These are phyloP conservation scores for Melopsittacus undulatus DNA, from an alignment of 2,797 vertebrate species.

Conservation along the genomic window DNA sequence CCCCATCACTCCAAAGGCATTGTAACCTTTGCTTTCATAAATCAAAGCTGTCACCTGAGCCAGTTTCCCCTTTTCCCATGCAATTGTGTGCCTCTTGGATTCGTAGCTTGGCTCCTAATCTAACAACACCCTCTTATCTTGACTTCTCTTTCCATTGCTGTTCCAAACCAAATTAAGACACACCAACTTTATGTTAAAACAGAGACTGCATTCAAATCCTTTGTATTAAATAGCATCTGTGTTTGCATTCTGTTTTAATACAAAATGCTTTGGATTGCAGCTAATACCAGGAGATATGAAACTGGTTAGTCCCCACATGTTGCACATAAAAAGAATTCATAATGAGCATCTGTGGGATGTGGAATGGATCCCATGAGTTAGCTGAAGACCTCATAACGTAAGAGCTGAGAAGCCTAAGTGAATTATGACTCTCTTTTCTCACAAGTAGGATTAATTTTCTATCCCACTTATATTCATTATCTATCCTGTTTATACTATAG, in stretches of 20 bases:
- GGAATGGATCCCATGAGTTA: constrained; percentile 76
- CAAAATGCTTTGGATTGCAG: constrained; percentile 81
- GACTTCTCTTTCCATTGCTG: constrained; percentile 50
- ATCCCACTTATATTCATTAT: constrained; percentile 72
- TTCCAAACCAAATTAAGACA: constrained; percentile 66
- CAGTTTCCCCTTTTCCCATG: background rate
- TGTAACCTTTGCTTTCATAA: background rate
- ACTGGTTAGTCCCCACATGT: constrained; percentile 82
- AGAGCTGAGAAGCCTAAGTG: constrained; percentile 76
- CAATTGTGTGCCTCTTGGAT: background rate
- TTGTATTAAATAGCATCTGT: constrained; percentile 79
- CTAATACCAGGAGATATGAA: constrained; percentile 82
- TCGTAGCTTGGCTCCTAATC: background rate
- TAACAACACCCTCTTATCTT: constrained; percentile 19
- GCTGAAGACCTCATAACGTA: constrained; percentile 75
- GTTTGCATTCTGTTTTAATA: constrained; percentile 82
- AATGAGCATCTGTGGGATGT: constrained; percentile 81
- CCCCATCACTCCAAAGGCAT: background rate
- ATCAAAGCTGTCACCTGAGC: constrained; percentile 3
- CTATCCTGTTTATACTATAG: constrained; percentile 73
- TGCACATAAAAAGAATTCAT: constrained; percentile 82
- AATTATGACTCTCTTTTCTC: constrained; percentile 75
- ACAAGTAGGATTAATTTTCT: constrained; percentile 73
- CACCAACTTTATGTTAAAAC: constrained; percentile 66
- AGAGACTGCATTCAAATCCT: constrained; percentile 57